Evolutionary conservation across 2,113 vertebrate species (phyloP).

Genomic region (Saiga tatarica): DNA sequence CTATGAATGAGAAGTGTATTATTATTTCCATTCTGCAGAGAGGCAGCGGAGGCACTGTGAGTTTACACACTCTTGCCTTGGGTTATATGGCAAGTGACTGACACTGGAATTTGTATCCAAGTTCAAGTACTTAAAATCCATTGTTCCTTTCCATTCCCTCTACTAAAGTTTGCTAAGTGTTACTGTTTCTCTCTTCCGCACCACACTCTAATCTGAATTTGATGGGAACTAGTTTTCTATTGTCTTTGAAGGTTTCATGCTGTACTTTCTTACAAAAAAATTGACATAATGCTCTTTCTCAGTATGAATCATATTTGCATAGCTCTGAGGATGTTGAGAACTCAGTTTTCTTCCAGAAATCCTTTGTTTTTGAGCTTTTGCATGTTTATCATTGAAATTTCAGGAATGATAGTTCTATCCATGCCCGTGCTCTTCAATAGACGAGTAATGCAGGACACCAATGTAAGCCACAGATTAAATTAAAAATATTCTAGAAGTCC

Average conservation of each 20-base stretch:
- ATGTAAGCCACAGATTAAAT: not conserved
- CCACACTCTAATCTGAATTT: not conserved
- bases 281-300: not conserved
- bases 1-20: not conserved
- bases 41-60: not conserved
- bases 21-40: not conserved
- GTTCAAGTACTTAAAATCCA: not conserved
- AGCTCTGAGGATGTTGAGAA: slow-evolving; percentile 9
- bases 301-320: slow-evolving; percentile 32
- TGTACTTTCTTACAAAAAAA: slow-evolving; percentile 24
- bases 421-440: not conserved
- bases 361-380: slow-evolving; percentile 42
- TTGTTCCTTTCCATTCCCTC: not conserved
- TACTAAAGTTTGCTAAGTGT: not conserved
- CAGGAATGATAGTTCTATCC: not conserved
- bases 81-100: not conserved
- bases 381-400: slow-evolving; percentile 39
- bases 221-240: not conserved
- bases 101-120: not conserved
- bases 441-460: not conserved
- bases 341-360: slow-evolving; percentile 14
- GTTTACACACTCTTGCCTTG: not conserved
- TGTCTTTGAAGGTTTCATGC: not conserved
- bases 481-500: not conserved
- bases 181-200: not conserved